These are phyloP conservation scores for Acleris literana DNA, from an alignment of 2,888 invertebrate species.

Conservation along the genomic window DNA sequence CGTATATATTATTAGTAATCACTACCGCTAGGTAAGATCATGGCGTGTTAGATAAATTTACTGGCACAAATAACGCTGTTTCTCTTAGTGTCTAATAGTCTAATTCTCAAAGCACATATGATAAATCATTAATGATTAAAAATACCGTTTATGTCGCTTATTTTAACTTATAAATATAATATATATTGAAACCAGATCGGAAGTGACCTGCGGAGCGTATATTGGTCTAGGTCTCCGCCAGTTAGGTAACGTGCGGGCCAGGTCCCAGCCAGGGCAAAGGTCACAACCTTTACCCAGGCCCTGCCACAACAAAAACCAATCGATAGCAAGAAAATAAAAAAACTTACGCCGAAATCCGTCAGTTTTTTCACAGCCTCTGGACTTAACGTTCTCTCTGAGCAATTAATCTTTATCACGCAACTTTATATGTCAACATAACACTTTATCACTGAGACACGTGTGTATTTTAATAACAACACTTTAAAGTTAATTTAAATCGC, in stretches of 20 bases:
- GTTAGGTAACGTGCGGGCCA: slow-evolving; percentile 68
- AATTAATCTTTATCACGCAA: slow-evolving; percentile 39
- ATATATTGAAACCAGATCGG: not conserved
- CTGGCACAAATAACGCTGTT: too few relatives aligned
- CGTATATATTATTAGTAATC: too few relatives aligned
- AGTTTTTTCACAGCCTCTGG: slow-evolving; percentile 37
- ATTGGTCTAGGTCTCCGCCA: slow-evolving; percentile 37
- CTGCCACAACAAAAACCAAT: slow-evolving; percentile 64
- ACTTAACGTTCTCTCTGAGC: slow-evolving; percentile 40
- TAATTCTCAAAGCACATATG: too few relatives aligned
- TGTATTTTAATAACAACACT: slow-evolving; percentile 46
- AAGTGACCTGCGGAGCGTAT: slow-evolving; percentile 8
- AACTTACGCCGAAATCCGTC: slow-evolving; percentile 50
- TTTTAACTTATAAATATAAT: slow-evolving; percentile 1
- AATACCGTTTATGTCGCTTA: too few relatives aligned
- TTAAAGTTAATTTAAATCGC: slow-evolving; percentile 40
- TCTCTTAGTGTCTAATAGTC: too few relatives aligned
- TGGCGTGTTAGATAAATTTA: too few relatives aligned
- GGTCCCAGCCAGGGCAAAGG: slow-evolving; percentile 54
- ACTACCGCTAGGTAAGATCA: too few relatives aligned
- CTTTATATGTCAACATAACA: slow-evolving; percentile 40
- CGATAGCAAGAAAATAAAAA: slow-evolving; percentile 50
- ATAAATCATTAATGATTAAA: too few relatives aligned
- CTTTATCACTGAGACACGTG: slow-evolving; percentile 42
- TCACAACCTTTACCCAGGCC: slow-evolving; percentile 69